A percentile compares a stretch with the other conserved stretches of the same genome.
phyloP scores from a whole-genome alignment of 2,888 invertebrate species.

The Epistrophe grossulariae region DNA sequence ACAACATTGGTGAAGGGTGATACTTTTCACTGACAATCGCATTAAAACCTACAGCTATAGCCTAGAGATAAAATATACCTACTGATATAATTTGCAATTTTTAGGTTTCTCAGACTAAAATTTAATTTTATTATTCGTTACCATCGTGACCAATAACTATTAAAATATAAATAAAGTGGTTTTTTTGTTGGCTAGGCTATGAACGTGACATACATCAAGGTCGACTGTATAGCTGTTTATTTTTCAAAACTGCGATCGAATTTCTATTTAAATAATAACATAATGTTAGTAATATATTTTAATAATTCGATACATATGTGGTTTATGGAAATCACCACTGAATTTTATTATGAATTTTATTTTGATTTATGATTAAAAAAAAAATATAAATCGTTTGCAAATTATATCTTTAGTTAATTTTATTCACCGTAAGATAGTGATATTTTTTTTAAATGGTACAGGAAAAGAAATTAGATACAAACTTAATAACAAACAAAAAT shows the following conservation, averaged over 20 bases:
- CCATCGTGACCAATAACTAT: conserved; percentile 41
- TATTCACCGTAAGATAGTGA: too few species aligned
- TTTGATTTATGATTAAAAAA: background rate
- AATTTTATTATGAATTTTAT: background rate
- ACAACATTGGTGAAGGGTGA: background rate
- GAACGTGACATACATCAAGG: conserved; percentile 73
- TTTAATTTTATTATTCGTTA: conserved; percentile 20
- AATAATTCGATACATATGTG: background rate
- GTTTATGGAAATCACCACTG: conserved; percentile 4
- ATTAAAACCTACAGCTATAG: background rate
- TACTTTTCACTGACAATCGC: background rate
- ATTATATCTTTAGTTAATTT: too few species aligned
- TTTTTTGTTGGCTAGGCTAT: conserved; percentile 56
- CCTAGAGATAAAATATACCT: background rate
- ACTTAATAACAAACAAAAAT: too few species aligned
- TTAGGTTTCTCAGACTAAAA: background rate
- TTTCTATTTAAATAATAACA: conserved; percentile 6
- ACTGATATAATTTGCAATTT: background rate
- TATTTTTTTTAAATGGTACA: too few species aligned
- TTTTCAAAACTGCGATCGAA: background rate
- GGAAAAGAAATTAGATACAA: too few species aligned
- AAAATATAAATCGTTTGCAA: too few species aligned
- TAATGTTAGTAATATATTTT: background rate
- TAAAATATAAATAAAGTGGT: conserved; percentile 46
- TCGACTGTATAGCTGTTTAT: background rate